These are phyloP conservation scores for Nyleta sp. DNA, from an alignment of 2,888 invertebrate genomes.

Conservation along the genomic window DNA sequence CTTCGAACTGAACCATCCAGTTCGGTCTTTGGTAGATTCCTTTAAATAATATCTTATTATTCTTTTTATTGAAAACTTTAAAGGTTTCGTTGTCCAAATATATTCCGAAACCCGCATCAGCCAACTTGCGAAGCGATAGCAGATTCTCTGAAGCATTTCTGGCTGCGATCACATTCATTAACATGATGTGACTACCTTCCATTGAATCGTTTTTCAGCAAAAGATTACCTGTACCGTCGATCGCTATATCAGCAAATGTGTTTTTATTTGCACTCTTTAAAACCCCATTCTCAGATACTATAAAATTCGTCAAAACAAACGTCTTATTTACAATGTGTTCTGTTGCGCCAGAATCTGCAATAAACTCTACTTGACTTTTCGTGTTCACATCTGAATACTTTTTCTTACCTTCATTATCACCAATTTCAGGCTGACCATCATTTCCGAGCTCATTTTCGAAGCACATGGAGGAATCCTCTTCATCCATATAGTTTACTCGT, in stretches of 20 bases:
- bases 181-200: slow-evolving; percentile 40
- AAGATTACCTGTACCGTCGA: slow-evolving; percentile 67
- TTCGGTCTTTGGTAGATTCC: slow-evolving; percentile 58
- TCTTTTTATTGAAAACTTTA: slow-evolving; percentile 53
- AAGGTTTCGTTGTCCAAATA: slow-evolving; percentile 46
- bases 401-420: slow-evolving; percentile 27
- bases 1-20: slow-evolving; percentile 52
- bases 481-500: slow-evolving; percentile 42
- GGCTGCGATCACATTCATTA: slow-evolving; percentile 65
- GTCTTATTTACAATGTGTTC: slow-evolving; percentile 38
- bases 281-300: slow-evolving; percentile 31
- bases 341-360: slow-evolving; percentile 36
- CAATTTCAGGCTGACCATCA: slow-evolving; percentile 3
- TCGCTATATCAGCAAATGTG: slow-evolving; percentile 60
- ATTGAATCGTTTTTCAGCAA: slow-evolving; percentile 52
- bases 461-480: not conserved
- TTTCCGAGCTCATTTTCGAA: not conserved
- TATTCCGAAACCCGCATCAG: slow-evolving; percentile 43
- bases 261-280: slow-evolving; percentile 66
- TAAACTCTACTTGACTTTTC: slow-evolving; percentile 24
- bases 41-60: slow-evolving; percentile 56
- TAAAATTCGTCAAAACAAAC: slow-evolving; percentile 32
- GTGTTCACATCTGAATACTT: not conserved
- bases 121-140: slow-evolving; percentile 66
- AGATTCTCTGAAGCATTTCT: slow-evolving; percentile 66